Conservation (phyloP, 2,113 vertebrate genomes). For the Neodon shergylaensis region DNA sequence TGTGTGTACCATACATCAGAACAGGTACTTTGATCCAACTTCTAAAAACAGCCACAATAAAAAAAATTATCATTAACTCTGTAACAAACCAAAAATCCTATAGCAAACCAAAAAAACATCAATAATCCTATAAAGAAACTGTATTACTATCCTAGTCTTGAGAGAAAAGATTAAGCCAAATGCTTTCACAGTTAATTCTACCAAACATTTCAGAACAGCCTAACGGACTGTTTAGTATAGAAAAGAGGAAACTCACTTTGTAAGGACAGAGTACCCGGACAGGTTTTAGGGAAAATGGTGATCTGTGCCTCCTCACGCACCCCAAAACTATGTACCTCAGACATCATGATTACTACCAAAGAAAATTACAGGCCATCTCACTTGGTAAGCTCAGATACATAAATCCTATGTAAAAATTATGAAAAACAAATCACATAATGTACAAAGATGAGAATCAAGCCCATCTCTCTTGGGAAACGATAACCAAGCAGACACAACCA, state of each 20-base stretch:
- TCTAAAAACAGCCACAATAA: background rate
- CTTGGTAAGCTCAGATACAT: background rate
- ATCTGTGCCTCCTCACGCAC: too few relatives aligned
- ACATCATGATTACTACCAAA: background rate
- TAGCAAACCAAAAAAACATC: background rate
- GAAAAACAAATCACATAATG: background rate
- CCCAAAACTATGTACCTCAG: background rate
- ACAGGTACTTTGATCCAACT: background rate
- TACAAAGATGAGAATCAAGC: background rate
- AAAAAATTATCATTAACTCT: background rate
- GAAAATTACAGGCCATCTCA: background rate
- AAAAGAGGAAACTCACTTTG: background rate
- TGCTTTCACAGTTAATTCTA: slow-evolving; percentile 33
- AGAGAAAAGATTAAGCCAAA: background rate
- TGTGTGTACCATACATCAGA: background rate
- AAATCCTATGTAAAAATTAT: background rate
- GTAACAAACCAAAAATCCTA: background rate
- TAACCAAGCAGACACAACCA: background rate
- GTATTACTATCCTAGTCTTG: background rate
- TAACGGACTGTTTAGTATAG: background rate
- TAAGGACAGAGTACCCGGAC: background rate
- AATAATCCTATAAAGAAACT: background rate
- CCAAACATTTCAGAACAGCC: background rate
- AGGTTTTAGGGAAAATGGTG: background rate
- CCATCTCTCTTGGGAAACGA: background rate